These are phyloP conservation scores for Anoura caudifer DNA, from an alignment of 2,113 vertebrate species.

Conservation along the genomic window DNA sequence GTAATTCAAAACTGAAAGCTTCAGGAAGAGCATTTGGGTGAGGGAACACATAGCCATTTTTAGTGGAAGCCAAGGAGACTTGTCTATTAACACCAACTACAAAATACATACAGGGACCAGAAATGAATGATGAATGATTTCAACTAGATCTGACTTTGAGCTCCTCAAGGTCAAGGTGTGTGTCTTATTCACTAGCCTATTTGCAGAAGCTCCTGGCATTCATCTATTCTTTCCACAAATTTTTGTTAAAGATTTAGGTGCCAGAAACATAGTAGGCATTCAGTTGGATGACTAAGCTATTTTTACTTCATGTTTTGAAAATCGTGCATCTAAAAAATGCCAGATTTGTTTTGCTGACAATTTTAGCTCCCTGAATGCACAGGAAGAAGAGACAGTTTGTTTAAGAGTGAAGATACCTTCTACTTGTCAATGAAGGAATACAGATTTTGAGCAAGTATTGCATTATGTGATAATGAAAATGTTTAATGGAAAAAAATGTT, in stretches of 20 bases:
- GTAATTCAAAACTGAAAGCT: neutral
- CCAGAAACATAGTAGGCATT: neutral
- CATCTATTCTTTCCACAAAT: neutral
- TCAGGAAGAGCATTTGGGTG: neutral
- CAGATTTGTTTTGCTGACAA: neutral
- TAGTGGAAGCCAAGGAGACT: neutral
- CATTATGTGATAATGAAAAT: neutral
- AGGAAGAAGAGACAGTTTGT: neutral
- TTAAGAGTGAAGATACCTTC: conserved; percentile 6
- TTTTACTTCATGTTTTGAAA: neutral
- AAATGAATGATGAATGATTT: neutral
- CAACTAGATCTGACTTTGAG: neutral
- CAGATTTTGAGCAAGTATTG: conserved; percentile 42
- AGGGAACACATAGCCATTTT: neutral
- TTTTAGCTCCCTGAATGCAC: neutral
- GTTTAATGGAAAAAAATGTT: neutral
- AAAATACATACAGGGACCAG: neutral
- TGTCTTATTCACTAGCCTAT: neutral
- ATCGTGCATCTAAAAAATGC: neutral
- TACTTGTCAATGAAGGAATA: neutral
- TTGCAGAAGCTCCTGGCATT: neutral
- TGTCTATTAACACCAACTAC: neutral
- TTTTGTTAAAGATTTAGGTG: neutral
- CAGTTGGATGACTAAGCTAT: neutral
- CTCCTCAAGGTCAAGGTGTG: neutral